A percentile compares a stretch with the other conserved stretches of the same genome.
Conservation (phyloP, 2,888 invertebrate species). For the Cepaea hortensis region DNA sequence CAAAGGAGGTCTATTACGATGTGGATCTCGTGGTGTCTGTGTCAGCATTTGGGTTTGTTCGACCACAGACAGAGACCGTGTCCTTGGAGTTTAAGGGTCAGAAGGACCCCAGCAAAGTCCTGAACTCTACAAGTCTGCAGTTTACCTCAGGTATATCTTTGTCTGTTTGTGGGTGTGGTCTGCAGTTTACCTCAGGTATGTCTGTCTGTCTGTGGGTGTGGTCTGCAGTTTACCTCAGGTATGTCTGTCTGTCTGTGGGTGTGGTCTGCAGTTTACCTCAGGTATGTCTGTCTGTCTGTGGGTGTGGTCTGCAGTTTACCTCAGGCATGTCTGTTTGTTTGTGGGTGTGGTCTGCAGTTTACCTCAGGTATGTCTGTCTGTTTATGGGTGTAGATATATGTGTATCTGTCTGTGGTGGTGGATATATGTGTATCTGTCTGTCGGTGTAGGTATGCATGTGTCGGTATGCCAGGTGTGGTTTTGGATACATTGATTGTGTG, state of each 20-base stretch:
- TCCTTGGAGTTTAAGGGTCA: conserved; percentile 26
- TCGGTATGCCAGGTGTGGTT: too few species aligned
- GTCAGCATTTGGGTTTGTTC: conserved; percentile 20
- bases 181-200: conserved; percentile 30
- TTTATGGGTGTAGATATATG: too few species aligned
- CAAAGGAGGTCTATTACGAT: conserved; percentile 42
- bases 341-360: not conserved
- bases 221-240: conserved; percentile 35
- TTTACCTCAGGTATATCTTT: conserved; percentile 33
- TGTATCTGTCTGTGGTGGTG: too few species aligned
- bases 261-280: conserved; percentile 5
- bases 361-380: conserved; percentile 12
- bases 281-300: conserved; percentile 9
- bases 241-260: not conserved
- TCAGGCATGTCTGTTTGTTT: conserved; percentile 10
- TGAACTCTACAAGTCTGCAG: conserved; percentile 35
- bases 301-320: not conserved
- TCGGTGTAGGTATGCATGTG: too few species aligned
- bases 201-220: not conserved
- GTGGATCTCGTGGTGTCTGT: conserved; percentile 17
- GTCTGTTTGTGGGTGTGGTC: not conserved
- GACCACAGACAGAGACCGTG: conserved; percentile 13
- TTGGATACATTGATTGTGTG: too few species aligned
- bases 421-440: too few species aligned
- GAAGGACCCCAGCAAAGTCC: conserved; percentile 11